Evolutionary conservation across 2,797 vertebrate species (phyloP).

Genomic region (Antennarius maculatus): DNA sequence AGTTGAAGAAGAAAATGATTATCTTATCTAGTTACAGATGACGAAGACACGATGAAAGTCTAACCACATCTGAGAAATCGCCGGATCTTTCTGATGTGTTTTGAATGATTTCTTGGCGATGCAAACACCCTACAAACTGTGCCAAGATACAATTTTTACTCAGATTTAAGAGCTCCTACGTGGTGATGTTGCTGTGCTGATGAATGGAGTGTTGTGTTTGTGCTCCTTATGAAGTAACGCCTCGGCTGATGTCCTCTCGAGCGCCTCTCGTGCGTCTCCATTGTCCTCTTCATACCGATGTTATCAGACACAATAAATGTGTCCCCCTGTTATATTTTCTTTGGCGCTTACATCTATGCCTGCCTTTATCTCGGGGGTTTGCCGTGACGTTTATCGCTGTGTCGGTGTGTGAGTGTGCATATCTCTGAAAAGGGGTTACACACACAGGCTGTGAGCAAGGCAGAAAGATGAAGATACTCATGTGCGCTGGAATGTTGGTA

Average conservation of each 20-base stretch:
- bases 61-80: conserved; percentile 6
- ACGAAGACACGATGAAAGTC: conserved; percentile 24
- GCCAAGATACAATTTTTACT: conserved; percentile 32
- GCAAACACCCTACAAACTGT: conserved; percentile 34
- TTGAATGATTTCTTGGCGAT: conserved; percentile 36
- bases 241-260: conserved; percentile 57
- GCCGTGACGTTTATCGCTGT: conserved; percentile 74
- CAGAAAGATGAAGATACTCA: conserved; percentile 50
- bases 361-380: conserved; percentile 71
- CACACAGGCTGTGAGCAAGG: conserved; percentile 37
- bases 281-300: conserved; percentile 66
- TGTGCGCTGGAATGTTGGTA: conserved; percentile 26
- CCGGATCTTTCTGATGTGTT: conserved; percentile 17
- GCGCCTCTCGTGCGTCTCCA: conserved; percentile 55
- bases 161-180: conserved; percentile 20
- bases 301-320: conserved; percentile 79
- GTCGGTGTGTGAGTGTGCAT: conserved; percentile 44
- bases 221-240: conserved; percentile 49
- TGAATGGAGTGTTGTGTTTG: conserved; percentile 55
- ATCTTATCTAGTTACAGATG: not conserved
- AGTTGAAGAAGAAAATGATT: conserved; percentile 9
- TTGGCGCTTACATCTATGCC: conserved; percentile 73
- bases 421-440: conserved; percentile 49
- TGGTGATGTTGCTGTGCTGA: conserved; percentile 3
- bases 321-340: conserved; percentile 71